Conservation (phyloP, 2,113 vertebrate species). For the Aspidoscelis tigris region DNA sequence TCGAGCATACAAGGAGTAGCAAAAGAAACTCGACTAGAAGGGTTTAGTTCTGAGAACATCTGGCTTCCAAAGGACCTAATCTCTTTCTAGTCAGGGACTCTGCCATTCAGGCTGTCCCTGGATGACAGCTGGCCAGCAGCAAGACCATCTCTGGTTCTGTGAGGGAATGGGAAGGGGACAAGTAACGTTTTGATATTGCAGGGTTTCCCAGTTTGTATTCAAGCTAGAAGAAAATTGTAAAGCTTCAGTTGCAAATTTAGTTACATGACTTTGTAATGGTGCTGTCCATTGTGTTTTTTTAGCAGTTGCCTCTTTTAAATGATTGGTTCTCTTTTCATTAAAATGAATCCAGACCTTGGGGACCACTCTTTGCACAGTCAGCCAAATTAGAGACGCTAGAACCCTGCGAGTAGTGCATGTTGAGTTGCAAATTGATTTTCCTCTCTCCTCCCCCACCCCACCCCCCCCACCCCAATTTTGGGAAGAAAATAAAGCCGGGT, state of each 20-base stretch:
- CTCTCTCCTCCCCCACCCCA: constrained; percentile 1
- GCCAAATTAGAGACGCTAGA: constrained; percentile 56
- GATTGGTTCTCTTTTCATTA: constrained; percentile 65
- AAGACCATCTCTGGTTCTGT: constrained; percentile 75
- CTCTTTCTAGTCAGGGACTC: constrained; percentile 75
- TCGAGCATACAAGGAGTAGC: constrained; percentile 81
- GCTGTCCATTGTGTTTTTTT: constrained; percentile 90
- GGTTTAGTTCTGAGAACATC: constrained; percentile 78
- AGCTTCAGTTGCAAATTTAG: constrained; percentile 82
- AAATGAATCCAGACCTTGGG: constrained; percentile 76
- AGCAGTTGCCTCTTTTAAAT: constrained; percentile 80
- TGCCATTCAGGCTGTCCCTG: constrained; percentile 87
- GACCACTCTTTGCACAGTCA: constrained; percentile 78
- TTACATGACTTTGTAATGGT: constrained; percentile 90
- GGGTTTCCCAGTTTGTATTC: constrained; percentile 72
- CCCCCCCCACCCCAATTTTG: constrained; percentile 43
- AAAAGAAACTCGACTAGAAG: constrained; percentile 78
- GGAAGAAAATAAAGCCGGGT: constrained; percentile 60
- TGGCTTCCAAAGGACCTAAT: constrained; percentile 78
- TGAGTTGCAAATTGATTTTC: constrained; percentile 62
- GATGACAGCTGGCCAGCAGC: constrained; percentile 80
- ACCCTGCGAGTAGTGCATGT: constrained; percentile 60
- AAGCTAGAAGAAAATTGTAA: constrained; percentile 66
- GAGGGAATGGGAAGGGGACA: constrained; percentile 68
- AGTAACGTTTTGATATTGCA: constrained; percentile 74